These are phyloP conservation scores for Phytoseiulus persimilis DNA, from an alignment of 2,888 invertebrate species.

Conservation along the genomic window DNA sequence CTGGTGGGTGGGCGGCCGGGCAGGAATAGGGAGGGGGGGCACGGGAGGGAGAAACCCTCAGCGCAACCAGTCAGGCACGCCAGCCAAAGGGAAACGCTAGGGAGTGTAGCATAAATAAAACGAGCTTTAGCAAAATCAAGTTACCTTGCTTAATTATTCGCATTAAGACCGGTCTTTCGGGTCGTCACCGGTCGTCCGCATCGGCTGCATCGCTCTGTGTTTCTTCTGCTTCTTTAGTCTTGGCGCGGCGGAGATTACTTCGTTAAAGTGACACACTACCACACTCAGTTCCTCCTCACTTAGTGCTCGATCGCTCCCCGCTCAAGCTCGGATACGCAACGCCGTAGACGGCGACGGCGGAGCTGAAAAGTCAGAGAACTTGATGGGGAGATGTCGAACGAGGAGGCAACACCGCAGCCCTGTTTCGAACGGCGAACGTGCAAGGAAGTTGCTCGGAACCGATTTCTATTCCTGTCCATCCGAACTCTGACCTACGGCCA, in stretches of 20 bases:
- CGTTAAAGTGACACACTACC: not conserved
- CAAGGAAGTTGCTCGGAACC: no score
- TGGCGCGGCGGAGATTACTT: not conserved
- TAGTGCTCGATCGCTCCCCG: not conserved
- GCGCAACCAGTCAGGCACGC: not conserved
- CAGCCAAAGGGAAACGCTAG: not conserved
- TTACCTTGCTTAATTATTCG: constrained; percentile 39
- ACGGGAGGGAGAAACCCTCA: not conserved
- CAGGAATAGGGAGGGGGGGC: not conserved
- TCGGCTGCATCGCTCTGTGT: not conserved
- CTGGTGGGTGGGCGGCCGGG: not conserved
- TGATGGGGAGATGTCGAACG: no score
- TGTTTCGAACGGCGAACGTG: no score
- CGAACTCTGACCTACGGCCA: no score
- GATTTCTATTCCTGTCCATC: no score
- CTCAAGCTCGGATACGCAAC: not conserved
- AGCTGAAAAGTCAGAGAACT: not conserved
- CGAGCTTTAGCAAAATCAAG: constrained; percentile 38
- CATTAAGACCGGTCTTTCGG: constrained; percentile 14
- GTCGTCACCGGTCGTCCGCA: not conserved
- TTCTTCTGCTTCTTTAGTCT: not conserved
- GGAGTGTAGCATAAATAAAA: constrained; percentile 26
- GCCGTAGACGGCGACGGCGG: not conserved
- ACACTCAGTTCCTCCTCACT: not conserved
- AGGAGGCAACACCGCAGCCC: no score